Percentiles rank a stretch among this genome's conserved stretches.
These are phyloP conservation scores for Proteles cristata DNA, from an alignment of 2,113 vertebrate species.

Conservation along the genomic window DNA sequence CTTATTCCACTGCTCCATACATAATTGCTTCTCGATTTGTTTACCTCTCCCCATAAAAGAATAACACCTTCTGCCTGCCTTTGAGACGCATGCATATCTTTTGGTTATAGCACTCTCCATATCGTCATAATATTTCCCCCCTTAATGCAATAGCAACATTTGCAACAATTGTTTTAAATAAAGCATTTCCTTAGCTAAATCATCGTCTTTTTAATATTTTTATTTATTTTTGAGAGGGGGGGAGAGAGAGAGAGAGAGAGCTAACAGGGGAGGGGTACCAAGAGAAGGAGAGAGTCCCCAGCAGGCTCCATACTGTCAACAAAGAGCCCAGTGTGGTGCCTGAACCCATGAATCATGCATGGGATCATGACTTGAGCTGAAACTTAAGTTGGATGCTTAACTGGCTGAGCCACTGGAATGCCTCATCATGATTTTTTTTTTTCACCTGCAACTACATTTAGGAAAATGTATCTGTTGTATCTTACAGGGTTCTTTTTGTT, in stretches of 20 bases:
- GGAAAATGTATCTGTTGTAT: background rate
- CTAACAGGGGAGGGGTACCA: no score
- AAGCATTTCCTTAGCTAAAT: background rate
- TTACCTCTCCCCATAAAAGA: background rate
- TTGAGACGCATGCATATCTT: background rate
- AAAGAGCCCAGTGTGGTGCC: no score
- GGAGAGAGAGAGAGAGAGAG: no score
- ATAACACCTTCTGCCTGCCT: background rate
- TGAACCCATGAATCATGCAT: no score
- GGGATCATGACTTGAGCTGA: no score
- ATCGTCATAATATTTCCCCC: background rate
- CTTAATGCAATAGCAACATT: background rate
- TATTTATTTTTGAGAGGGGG: no score
- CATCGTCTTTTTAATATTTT: no score
- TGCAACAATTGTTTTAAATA: background rate
- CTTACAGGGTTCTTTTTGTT: background rate
- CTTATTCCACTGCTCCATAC: background rate
- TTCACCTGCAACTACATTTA: background rate
- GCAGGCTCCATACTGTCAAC: no score
- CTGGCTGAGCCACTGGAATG: rapidly evolving
- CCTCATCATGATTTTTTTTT: background rate
- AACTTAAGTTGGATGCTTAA: no score
- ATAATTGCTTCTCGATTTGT: background rate
- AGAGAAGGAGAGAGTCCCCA: no score
- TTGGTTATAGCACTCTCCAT: background rate